These are phyloP conservation scores for Notothenia rossii DNA, from an alignment of 2,113 vertebrate genomes.

Conservation along the genomic window DNA sequence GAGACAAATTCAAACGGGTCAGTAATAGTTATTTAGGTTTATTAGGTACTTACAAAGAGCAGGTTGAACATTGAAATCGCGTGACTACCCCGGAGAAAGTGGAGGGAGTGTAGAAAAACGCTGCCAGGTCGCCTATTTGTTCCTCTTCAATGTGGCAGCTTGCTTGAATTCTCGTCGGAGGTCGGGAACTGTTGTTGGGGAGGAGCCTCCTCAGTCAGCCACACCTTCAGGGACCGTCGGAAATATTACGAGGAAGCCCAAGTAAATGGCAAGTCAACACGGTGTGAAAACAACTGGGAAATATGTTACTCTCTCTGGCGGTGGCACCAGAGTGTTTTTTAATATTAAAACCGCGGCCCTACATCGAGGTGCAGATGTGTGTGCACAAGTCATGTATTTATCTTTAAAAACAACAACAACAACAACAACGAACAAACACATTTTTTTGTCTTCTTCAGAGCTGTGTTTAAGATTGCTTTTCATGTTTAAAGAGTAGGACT, in stretches of 20 bases:
- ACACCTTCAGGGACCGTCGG: conserved; percentile 48
- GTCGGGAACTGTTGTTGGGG: conserved; percentile 68
- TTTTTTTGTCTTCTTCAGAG: not conserved
- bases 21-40: not conserved
- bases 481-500: not conserved
- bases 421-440: too few relatives aligned
- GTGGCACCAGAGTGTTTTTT: not conserved
- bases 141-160: conserved; percentile 82
- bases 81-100: conserved; percentile 85
- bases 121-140: conserved; percentile 79
- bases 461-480: not conserved
- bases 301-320: not conserved
- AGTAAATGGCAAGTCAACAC: not conserved
- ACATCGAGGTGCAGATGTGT: not conserved
- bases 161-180: conserved; percentile 64
- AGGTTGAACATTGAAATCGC: conserved; percentile 89
- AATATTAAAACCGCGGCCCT: not conserved
- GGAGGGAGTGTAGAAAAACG: conserved; percentile 78
- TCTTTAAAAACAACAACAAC: too few relatives aligned
- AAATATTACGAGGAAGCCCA: not conserved
- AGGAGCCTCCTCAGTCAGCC: conserved; percentile 63
- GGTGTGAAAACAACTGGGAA: not conserved
- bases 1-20: not conserved
- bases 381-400: not conserved
- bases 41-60: conserved; percentile 83